Evolutionary conservation across 2,113 vertebrate species (phyloP).

Genomic region (Apteryx mantelli): DNA sequence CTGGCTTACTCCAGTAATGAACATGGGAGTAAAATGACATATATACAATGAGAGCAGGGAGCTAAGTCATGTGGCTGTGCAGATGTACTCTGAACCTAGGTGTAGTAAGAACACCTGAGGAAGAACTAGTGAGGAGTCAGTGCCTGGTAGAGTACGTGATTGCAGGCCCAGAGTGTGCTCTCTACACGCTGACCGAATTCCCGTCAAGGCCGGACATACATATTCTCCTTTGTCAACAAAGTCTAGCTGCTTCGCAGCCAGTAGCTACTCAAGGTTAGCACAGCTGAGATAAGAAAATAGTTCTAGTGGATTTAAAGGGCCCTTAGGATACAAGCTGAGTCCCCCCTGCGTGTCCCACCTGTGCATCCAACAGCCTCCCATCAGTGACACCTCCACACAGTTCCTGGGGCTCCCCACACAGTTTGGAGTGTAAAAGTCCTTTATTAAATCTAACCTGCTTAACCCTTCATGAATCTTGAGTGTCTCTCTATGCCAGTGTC

Average conservation of each 20-base stretch:
- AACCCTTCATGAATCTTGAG: background rate
- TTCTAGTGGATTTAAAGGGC: background rate
- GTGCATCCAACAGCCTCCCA: background rate
- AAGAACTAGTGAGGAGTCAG: background rate
- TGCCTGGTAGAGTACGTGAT: background rate
- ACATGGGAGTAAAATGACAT: background rate
- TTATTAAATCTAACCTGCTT: background rate
- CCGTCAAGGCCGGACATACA: no score
- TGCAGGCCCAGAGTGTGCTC: background rate
- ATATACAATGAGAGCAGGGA: background rate
- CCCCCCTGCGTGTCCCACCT: no score
- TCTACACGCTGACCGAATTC: background rate
- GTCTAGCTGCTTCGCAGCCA: background rate
- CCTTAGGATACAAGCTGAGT: background rate
- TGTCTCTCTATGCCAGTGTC: background rate
- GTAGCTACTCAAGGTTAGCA: background rate
- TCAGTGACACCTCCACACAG: background rate
- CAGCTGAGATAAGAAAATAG: background rate
- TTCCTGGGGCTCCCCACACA: background rate
- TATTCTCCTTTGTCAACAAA: background rate
- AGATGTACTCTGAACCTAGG: background rate
- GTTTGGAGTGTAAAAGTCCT: background rate
- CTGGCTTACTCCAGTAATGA: background rate
- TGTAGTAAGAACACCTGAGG: background rate
- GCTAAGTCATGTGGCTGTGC: background rate